Evolutionary conservation across 2,888 invertebrate species (phyloP), one percentile per base, ranked within the genome.

Genomic region (Lasioglossum oenotherae): DNA sequence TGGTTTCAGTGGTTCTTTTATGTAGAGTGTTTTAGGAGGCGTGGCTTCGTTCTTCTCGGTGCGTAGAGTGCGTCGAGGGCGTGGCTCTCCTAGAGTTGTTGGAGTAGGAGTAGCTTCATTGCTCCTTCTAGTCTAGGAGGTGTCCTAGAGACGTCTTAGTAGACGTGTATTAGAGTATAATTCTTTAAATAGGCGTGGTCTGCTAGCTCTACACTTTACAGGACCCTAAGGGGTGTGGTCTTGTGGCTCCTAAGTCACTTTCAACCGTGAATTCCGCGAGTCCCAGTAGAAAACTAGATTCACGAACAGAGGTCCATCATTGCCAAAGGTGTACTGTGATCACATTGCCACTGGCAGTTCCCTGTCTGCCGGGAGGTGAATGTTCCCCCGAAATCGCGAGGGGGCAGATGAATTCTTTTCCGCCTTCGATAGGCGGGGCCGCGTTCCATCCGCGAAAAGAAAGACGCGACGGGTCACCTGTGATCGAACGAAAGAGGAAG

Each of bases 381-480:
- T 71, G 53, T 82, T 60, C 16, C 38, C 6, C 38, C 23, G 46
- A 77, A 84, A 82, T 46, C 82, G 19, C 41, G 44, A n/a, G 16
- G 75, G 49, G 69, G 14, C 72, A 64, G 72, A 82, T 76, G 31
- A 41, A n/a, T 23, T n/a, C n/a, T n/a, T n/a, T n/a, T n/a, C n/a
- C n/a, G n/a, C 74, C 53, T 1, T 8, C 38, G 82, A 80, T 80
- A 83, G 74, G 53, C 44, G 35, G 16, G 41, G 23, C 6, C 38
- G 67, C 71, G 64, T 64, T 44, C 27, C 27, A 69, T 53, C 41
- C 60, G 78, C 74, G 74, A 60, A 72, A 67, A 67, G 41, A 41
- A 41, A 60, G 49, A 27, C 4, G 41, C 16, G 53, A 31, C 72
- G 53, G 64, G 73, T 73, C 64, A 49, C 23, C 64, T 41, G 41